phyloP scores from a whole-genome alignment of 2,797 vertebrate species.

The Sebastiscus tertius region DNA sequence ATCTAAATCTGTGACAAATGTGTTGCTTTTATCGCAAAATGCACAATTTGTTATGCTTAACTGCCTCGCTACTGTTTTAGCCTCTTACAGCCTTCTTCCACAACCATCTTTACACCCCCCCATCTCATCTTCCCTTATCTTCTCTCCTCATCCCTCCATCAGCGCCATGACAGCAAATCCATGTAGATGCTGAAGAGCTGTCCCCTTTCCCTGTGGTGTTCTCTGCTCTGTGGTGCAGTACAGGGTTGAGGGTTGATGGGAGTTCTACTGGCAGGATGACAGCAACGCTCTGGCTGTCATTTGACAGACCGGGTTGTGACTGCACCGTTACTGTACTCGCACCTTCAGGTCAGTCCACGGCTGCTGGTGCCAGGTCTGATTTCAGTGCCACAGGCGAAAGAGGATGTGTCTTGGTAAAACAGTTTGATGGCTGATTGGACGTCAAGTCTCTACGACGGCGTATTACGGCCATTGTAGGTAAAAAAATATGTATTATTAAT shows the following conservation, averaged over 20 bases:
- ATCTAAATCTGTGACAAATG: too few species aligned
- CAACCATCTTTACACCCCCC: neutral
- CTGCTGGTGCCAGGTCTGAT: constrained; percentile 15
- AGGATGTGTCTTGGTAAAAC: constrained; percentile 11
- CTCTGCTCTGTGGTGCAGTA: constrained; percentile 18
- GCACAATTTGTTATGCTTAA: too few species aligned
- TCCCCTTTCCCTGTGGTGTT: constrained; percentile 14
- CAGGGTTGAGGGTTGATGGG: constrained; percentile 16
- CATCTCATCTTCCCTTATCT: constrained; percentile 16
- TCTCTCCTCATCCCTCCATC: constrained; percentile 34
- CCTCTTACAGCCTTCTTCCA: constrained; percentile 1
- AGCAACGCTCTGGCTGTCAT: constrained; percentile 57
- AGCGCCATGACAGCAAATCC: constrained; percentile 48
- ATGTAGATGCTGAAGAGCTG: constrained; percentile 34
- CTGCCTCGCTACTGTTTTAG: neutral
- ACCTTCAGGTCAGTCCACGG: constrained; percentile 25
- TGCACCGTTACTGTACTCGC: constrained; percentile 17
- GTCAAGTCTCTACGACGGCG: neutral
- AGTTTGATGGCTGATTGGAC: neutral
- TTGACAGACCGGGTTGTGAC: constrained; percentile 46
- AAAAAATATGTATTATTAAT: too few species aligned
- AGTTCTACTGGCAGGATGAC: constrained; percentile 59
- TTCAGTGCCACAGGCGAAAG: constrained; percentile 1
- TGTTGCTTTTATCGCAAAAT: too few species aligned
- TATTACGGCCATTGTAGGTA: too few species aligned